These are phyloP conservation scores for Heliconius nattereri DNA, from an alignment of 1,140 invertebrate genomes.

Conservation along the genomic window DNA sequence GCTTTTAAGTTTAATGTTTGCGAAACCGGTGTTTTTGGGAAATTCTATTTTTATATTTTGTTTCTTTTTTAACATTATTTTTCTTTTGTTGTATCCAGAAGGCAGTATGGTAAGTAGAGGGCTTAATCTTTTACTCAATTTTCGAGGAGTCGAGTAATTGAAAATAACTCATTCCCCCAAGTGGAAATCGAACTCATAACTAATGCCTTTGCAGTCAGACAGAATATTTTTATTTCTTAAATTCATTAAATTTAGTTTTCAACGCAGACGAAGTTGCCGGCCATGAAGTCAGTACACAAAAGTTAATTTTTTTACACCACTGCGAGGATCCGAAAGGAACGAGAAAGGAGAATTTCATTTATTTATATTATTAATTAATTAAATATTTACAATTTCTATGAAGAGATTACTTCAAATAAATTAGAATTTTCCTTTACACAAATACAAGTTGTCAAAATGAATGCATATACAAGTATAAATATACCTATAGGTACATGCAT, in stretches of 20 bases:
- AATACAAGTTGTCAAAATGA: background rate
- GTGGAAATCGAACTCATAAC: too few relatives aligned
- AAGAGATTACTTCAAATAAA: background rate
- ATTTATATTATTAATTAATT: background rate
- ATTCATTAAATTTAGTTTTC: too few relatives aligned
- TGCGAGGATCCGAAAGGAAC: background rate
- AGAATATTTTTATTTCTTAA: too few relatives aligned
- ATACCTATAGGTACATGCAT: background rate
- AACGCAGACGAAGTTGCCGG: background rate
- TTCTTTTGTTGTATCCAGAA: background rate
- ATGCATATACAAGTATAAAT: background rate
- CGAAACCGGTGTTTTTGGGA: background rate
- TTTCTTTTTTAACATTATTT: background rate
- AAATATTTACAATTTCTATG: background rate
- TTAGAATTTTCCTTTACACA: background rate
- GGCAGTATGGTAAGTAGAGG: background rate
- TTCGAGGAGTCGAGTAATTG: background rate
- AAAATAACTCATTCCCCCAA: too few relatives aligned
- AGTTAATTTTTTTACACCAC: too few relatives aligned
- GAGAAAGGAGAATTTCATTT: background rate
- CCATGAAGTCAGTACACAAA: too few relatives aligned
- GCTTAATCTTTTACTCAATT: background rate
- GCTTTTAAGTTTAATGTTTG: conserved; percentile 16
- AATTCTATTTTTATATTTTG: background rate
- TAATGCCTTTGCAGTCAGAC: background rate